phyloP scores from a whole-genome alignment of 2,113 vertebrate genomes.

The Catharus minimus region DNA sequence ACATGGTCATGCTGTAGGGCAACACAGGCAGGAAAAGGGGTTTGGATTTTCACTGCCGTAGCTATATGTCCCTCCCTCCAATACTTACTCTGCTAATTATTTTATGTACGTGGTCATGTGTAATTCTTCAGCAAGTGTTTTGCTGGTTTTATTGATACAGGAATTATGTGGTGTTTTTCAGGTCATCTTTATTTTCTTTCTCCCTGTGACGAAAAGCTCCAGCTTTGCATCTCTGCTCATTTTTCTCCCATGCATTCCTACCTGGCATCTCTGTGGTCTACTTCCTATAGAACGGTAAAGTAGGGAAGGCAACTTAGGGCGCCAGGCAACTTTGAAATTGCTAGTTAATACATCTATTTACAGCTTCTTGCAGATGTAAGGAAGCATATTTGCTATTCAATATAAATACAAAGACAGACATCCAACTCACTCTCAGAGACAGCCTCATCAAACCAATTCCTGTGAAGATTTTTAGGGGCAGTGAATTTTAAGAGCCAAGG shows the following conservation, averaged over 20 bases:
- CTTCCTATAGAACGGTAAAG: not conserved
- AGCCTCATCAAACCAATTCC: not conserved
- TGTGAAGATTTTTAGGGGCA: not conserved
- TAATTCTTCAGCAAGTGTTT: not conserved
- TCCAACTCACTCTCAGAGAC: fast-evolving
- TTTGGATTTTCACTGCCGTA: not conserved
- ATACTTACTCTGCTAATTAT: not conserved
- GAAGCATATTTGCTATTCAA: not conserved
- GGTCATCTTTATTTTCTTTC: not conserved
- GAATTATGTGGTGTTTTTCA: not conserved
- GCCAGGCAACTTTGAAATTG: not conserved
- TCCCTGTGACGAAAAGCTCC: fast-evolving
- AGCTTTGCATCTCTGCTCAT: not conserved
- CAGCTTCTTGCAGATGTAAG: not conserved
- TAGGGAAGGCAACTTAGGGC: not conserved
- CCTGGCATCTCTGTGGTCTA: not conserved
- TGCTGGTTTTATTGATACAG: not conserved
- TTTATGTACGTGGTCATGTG: not conserved
- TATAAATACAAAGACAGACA: not conserved
- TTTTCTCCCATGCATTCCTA: not conserved
- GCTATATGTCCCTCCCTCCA: not conserved
- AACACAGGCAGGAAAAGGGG: not conserved
- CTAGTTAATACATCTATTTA: not conserved
- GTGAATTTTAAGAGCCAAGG: not conserved
- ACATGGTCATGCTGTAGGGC: fast-evolving